Base-by-base conservation (phyloP, 2,888 invertebrate species). In the Epicampocera succincta region DNA sequence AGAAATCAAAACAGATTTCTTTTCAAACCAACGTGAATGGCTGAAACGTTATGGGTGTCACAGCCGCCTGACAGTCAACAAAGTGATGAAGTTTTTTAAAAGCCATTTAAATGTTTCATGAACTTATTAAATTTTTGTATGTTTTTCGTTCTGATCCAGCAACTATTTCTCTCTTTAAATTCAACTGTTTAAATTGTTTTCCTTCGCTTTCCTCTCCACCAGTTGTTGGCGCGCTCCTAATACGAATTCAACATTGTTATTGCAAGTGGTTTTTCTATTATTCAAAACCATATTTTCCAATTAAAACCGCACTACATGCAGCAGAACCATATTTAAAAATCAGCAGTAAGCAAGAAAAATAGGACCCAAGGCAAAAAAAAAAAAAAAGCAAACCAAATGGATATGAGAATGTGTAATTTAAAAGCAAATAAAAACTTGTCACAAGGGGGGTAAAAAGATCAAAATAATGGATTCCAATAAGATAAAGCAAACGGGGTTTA, bases 211-310 rank as follows among this genome's bases (percentile, higher is more conserved):
- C 33, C 33, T 29, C 8, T 42, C 33, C 42, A 50, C 33, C 33
- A 3, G 25, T 15, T 52, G 40, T 46, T 63, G 15, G 44, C 63
- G 33, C 52, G 46, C 33, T 25, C 60, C 60, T 29, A 60, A 75
- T 60, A 75, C 42, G 21, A 33, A 60, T 75, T 75, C 52, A 68
- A 68, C 44, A 33, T 50, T 75, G 44, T 29, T 65, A 33, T 46
- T 48, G 65, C 11, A 40, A 50, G 76, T 54, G 61, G 76, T 61
- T 69, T 68, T 76, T 25, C 17, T 17, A 46, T 38, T 66, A 42
- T 52, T 46, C 33, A 12, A 60, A 73, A 72, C 52, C 78, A 73
- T 72, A 73, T 72, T 73, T 78, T 79, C 52, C 60, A 79, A 73
- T 73, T 79, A 68, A 61, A 79, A 61, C 69, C 60, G 52, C 56